A percentile compares a stretch with the other conserved stretches of the same genome.
phyloP scores from a whole-genome alignment of 2,113 vertebrate species.

The Gymnocephalus cernua region DNA sequence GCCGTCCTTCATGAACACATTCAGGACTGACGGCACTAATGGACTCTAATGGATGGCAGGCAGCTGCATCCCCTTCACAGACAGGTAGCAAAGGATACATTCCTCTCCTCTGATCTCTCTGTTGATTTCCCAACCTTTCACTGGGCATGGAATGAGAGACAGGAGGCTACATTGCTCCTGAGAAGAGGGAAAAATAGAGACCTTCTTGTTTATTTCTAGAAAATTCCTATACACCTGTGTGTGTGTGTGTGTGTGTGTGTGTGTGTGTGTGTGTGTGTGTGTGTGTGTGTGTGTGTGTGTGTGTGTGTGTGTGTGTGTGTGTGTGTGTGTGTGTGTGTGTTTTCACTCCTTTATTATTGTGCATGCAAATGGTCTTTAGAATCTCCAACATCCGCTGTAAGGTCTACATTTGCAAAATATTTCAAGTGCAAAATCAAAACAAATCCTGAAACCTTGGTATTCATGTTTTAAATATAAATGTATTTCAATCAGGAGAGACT shows the following conservation, averaged over 20 bases:
- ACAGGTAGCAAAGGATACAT: slow-evolving; percentile 44
- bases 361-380: not conserved
- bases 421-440: not conserved
- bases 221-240: not conserved
- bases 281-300: not conserved
- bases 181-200: not conserved
- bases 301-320: not conserved
- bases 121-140: slow-evolving; percentile 37
- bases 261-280: not conserved
- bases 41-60: slow-evolving; percentile 61
- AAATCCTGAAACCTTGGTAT: not conserved
- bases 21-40: slow-evolving; percentile 54
- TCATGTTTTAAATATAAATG: not conserved
- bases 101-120: slow-evolving; percentile 23
- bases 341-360: not conserved
- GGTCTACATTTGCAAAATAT: not conserved
- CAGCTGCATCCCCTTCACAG: slow-evolving; percentile 37
- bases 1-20: slow-evolving; percentile 18
- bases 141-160: not conserved
- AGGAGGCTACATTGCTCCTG: not conserved
- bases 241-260: not conserved
- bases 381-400: not conserved
- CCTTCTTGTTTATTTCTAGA: not conserved
- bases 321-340: not conserved
- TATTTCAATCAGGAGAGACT: too few relatives aligned